Percentiles rank a stretch among this genome's conserved stretches.
These are phyloP conservation scores for Chiropotes sagulatus DNA, from an alignment of 2,797 vertebrate genomes.

Conservation along the genomic window DNA sequence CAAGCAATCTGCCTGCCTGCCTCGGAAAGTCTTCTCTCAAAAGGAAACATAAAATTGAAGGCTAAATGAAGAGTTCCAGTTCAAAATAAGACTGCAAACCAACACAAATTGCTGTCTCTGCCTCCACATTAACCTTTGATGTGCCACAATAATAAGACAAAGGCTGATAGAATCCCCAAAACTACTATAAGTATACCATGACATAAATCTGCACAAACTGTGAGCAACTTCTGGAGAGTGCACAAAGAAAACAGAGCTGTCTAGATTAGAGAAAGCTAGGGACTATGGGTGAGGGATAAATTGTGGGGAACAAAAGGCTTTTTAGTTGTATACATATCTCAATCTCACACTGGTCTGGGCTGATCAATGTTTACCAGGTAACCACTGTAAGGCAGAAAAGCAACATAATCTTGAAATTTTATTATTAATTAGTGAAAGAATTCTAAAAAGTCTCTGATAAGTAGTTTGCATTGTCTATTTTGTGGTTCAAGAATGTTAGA, in stretches of 20 bases:
- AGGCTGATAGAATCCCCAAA: not conserved
- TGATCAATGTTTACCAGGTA: not conserved
- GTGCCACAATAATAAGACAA: not conserved
- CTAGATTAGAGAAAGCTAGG: not conserved
- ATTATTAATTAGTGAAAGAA: not conserved
- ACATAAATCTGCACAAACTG: not conserved
- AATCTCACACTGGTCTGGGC: not conserved
- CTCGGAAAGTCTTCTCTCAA: not conserved
- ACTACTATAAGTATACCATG: not conserved
- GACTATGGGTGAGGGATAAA: not conserved
- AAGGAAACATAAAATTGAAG: not conserved
- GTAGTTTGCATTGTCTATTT: not conserved
- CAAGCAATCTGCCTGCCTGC: not conserved
- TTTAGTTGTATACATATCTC: not conserved
- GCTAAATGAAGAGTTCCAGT: not conserved
- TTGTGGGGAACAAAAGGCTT: not conserved
- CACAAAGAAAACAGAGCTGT: not conserved
- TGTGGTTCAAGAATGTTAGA: not conserved
- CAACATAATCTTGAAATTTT: not conserved
- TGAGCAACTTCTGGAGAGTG: not conserved
- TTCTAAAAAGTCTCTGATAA: not conserved
- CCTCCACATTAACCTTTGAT: not conserved
- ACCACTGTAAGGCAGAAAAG: not conserved
- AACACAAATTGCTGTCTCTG: not conserved
- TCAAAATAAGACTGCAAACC: not conserved